A percentile compares a stretch with the other conserved stretches of the same genome.
Evolutionary conservation across 2,797 vertebrate genomes (phyloP).

Genomic region (Leptatherina wallacei): DNA sequence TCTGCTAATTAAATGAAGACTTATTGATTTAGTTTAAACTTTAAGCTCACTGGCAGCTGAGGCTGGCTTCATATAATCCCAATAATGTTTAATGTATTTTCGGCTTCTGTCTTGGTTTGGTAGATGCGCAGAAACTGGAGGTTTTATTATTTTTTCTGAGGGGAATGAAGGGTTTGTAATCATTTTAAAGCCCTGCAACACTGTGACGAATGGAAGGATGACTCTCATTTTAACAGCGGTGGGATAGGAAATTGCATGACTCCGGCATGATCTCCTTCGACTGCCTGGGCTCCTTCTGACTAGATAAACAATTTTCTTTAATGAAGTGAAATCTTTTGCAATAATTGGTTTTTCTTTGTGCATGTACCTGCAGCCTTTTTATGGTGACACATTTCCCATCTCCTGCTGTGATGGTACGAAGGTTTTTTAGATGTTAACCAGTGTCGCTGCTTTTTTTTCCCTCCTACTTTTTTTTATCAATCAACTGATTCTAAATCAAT

Average conservation of each 20-base stretch:
- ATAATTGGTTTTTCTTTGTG: conserved; percentile 40
- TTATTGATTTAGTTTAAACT: conserved; percentile 7
- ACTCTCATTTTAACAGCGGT: conserved; percentile 60
- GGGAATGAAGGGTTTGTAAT: conserved; percentile 46
- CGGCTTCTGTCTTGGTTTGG: conserved; percentile 25
- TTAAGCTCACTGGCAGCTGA: conserved; percentile 19
- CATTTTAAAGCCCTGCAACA: conserved; percentile 56
- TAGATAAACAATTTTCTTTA: conserved; percentile 42
- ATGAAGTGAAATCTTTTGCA: conserved; percentile 55
- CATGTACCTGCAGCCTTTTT: conserved; percentile 42
- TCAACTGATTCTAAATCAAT: not conserved
- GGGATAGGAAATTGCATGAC: conserved; percentile 49
- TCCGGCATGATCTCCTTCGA: conserved; percentile 40
- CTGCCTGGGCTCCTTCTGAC: conserved; percentile 42
- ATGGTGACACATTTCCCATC: conserved; percentile 24
- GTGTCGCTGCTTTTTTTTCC: not conserved
- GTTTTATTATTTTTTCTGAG: conserved; percentile 46
- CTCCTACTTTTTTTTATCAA: too few species aligned
- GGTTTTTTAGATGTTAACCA: conserved; percentile 11
- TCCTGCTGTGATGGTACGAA: conserved; percentile 23
- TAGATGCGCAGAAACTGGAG: conserved; percentile 25
- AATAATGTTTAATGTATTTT: conserved; percentile 37
- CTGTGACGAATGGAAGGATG: conserved; percentile 59
- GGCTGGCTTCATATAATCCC: conserved; percentile 21
- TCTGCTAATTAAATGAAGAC: conserved; percentile 10